A percentile compares a stretch with the other conserved stretches of the same genome.
phyloP scores from a whole-genome alignment of 2,888 invertebrate species.

The Ophion obscuratus region DNA sequence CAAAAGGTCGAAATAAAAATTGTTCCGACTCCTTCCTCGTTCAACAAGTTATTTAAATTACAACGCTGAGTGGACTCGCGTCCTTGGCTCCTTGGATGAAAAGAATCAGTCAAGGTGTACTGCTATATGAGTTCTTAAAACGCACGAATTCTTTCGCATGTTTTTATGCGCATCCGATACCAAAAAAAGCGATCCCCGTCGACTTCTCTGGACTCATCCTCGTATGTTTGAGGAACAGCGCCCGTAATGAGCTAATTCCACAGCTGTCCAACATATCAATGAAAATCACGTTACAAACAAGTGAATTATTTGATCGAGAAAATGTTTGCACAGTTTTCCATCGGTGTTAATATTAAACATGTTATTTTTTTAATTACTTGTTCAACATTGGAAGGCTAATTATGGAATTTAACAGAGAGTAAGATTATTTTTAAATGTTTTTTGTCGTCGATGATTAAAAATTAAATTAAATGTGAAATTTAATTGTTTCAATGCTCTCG shows the following conservation, averaged over 20 bases:
- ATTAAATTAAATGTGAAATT: too few species aligned
- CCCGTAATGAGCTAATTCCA: slow-evolving; percentile 54
- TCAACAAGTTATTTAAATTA: not conserved
- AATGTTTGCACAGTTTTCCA: too few species aligned
- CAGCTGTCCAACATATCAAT: slow-evolving; percentile 50
- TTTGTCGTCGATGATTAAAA: too few species aligned
- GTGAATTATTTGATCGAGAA: too few species aligned
- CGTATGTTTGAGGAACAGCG: slow-evolving; percentile 51
- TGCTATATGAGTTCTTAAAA: not conserved
- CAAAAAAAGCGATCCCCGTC: not conserved
- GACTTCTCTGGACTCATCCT: slow-evolving; percentile 6
- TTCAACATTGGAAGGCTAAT: not conserved
- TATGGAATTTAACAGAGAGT: too few species aligned
- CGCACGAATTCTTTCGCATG: not conserved
- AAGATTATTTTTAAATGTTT: too few species aligned
- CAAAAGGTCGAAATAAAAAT: too few species aligned
- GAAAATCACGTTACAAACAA: too few species aligned
- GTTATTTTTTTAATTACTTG: not conserved
- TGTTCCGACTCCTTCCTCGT: not conserved
- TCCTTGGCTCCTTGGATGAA: too few species aligned
- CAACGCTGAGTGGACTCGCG: not conserved
- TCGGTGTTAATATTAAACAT: too few species aligned
- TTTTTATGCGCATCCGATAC: not conserved
- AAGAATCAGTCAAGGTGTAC: not conserved
- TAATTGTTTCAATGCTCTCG: not conserved